Conservation (phyloP, 2,113 vertebrate genomes). For the Amblyornis subalaris region DNA sequence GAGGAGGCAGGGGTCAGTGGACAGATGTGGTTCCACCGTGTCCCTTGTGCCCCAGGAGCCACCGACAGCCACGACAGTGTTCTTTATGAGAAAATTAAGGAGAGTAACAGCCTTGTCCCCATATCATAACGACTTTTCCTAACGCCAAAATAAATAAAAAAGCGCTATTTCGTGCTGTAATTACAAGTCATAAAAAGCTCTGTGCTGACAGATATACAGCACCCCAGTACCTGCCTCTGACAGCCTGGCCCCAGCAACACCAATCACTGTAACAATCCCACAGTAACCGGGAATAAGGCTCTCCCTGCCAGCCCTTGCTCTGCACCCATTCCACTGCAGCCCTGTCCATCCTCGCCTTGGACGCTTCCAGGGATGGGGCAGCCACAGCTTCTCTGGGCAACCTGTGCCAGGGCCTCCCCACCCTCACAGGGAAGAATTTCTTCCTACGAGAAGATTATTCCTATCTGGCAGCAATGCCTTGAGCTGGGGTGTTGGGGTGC, state of each 20-base stretch:
- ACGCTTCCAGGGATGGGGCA: not conserved
- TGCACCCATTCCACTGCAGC: fast-evolving
- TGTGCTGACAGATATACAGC: not conserved
- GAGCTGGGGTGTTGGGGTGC: not conserved
- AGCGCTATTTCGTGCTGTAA: not conserved
- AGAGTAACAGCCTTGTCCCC: not conserved
- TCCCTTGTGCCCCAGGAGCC: not conserved
- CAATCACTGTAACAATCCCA: not conserved
- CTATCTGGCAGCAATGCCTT: not conserved
- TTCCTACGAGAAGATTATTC: not conserved
- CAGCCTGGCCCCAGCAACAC: not conserved
- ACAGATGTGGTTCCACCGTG: not conserved
- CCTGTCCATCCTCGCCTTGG: not conserved
- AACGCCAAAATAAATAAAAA: not conserved
- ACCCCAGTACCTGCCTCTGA: not conserved
- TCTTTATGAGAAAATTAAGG: not conserved
- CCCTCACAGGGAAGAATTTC: not conserved
- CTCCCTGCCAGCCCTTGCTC: not conserved
- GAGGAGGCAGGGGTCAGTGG: not conserved
- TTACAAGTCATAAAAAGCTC: not conserved
- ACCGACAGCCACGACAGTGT: not conserved
- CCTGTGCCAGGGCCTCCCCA: not conserved
- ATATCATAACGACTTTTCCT: not conserved
- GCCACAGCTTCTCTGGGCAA: not conserved
- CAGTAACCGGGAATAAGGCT: not conserved